Evolutionary conservation across 2,113 vertebrate species (phyloP).

Genomic region (Dendrocopos noguchii): DNA sequence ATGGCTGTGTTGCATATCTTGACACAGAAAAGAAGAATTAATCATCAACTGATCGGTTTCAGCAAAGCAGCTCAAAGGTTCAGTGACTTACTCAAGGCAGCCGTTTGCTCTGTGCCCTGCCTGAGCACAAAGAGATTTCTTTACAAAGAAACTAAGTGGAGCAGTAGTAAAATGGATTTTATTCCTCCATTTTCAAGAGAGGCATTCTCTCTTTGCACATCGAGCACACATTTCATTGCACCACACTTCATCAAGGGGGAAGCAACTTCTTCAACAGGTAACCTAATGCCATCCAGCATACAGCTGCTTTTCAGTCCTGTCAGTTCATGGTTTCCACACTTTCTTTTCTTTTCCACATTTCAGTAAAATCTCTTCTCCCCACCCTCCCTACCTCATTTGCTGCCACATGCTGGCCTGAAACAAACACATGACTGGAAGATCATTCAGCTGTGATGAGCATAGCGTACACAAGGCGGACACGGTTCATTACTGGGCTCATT

Average conservation of each 20-base stretch:
- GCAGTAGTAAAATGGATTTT: neutral
- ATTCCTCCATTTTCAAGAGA: neutral
- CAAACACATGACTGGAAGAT: neutral
- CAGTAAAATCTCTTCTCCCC: neutral
- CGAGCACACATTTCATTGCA: neutral
- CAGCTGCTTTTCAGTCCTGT: neutral
- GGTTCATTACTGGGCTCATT: neutral
- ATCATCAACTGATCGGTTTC: neutral
- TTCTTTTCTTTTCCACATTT: neutral
- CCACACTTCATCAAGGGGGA: neutral
- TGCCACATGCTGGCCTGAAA: neutral
- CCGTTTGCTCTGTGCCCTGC: neutral
- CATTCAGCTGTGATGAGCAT: neutral
- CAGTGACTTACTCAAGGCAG: neutral
- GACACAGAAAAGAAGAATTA: neutral
- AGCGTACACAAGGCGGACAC: accelerated
- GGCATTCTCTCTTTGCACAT: neutral
- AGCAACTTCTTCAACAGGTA: neutral
- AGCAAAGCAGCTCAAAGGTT: neutral
- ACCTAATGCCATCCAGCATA: neutral
- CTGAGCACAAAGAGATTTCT: neutral
- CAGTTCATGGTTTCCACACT: neutral
- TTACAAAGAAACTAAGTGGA: neutral
- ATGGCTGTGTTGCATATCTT: neutral
- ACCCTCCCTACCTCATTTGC: neutral